phyloP scores from a whole-genome alignment of 2,797 vertebrate genomes.

The Enteromius afrohamiltoni region DNA sequence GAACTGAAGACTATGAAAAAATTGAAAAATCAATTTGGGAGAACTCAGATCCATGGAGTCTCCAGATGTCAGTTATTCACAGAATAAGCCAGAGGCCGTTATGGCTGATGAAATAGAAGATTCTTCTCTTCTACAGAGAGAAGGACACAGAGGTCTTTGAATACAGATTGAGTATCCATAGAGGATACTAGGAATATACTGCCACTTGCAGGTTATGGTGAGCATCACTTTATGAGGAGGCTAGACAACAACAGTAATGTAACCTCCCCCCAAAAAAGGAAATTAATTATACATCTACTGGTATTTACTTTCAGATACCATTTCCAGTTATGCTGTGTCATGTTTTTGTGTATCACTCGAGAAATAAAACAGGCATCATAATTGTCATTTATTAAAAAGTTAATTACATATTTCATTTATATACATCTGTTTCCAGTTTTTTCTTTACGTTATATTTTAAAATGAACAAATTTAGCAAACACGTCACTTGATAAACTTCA shows the following conservation, averaged over 20 bases:
- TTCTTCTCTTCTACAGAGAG: not conserved
- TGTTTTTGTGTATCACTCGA: not conserved
- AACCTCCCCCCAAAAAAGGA: not conserved
- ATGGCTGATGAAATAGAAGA: conserved; percentile 8
- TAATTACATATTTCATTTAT: conserved; percentile 4
- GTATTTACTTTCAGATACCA: not conserved
- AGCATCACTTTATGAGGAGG: not conserved
- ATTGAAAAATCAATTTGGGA: conserved; percentile 32
- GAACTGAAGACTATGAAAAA: not conserved
- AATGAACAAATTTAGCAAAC: not conserved
- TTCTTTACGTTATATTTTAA: no score
- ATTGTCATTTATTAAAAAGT: conserved; percentile 31
- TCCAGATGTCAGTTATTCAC: conserved; percentile 13
- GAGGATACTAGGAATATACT: conserved; percentile 33
- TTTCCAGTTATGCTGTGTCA: not conserved
- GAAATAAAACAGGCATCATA: not conserved
- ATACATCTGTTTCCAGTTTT: conserved; percentile 3
- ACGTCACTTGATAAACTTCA: not conserved
- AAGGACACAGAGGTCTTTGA: not conserved
- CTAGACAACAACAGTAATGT: not conserved
- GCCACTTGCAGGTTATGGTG: conserved; percentile 48
- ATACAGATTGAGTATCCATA: conserved; percentile 10
- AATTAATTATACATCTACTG: not conserved
- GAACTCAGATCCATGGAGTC: conserved; percentile 4
- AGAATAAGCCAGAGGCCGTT: conserved; percentile 20